Conservation (phyloP, 2,888 invertebrate genomes). For the Chironomus riparius region DNA sequence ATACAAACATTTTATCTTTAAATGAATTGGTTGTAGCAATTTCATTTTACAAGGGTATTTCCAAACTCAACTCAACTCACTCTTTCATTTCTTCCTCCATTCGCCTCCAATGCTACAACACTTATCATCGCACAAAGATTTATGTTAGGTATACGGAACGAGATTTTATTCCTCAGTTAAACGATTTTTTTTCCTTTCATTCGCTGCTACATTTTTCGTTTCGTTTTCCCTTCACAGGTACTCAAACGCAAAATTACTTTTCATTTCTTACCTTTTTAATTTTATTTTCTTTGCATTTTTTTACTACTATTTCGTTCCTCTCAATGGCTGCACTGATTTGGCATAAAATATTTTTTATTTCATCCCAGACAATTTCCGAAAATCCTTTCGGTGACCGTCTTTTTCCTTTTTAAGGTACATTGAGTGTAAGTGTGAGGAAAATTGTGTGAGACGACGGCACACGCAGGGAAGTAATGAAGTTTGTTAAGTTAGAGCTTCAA, state of each 20-base stretch:
- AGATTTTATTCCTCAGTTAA: not conserved
- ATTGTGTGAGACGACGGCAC: not conserved
- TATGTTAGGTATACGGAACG: not conserved
- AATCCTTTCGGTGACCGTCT: not conserved
- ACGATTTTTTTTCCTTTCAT: not conserved
- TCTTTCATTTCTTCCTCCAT: not conserved
- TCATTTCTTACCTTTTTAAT: no score
- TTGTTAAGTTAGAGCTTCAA: no score
- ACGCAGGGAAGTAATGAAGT: no score
- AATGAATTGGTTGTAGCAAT: not conserved
- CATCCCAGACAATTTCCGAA: not conserved
- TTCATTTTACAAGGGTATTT: not conserved
- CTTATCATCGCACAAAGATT: conserved; percentile 3
- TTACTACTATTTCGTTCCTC: no score
- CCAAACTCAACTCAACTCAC: not conserved
- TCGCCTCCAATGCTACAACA: no score
- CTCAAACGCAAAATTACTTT: no score
- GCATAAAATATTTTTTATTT: not conserved
- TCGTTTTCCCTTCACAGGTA: no score
- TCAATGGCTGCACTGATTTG: not conserved
- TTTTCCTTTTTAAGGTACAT: not conserved
- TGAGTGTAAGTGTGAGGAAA: not conserved
- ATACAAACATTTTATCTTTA: not conserved
- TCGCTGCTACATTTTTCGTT: not conserved
- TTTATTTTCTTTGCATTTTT: no score